These are phyloP conservation scores for Microhierax caerulescens DNA, from an alignment of 2,797 vertebrate genomes.

Conservation along the genomic window DNA sequence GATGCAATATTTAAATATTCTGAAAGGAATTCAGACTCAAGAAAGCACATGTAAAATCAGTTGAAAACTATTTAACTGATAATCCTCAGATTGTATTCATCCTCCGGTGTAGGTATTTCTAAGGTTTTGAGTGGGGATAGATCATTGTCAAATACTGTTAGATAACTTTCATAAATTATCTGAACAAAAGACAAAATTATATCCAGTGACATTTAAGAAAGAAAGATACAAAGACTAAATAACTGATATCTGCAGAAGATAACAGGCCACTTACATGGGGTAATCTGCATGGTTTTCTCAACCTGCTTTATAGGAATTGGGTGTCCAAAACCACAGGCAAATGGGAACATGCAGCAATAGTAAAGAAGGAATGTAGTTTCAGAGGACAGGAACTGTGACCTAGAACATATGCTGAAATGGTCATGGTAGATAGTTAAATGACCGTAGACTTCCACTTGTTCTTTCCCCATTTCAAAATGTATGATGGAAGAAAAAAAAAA, in stretches of 20 bases:
- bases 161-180: not conserved
- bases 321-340: not conserved
- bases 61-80: not conserved
- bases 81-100: not conserved
- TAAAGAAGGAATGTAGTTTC: not conserved
- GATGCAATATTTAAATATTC: not conserved
- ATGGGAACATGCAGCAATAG: not conserved
- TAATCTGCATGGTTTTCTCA: not conserved
- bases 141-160: not conserved
- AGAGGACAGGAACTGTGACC: not conserved
- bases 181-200: not conserved
- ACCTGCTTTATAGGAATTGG: not conserved
- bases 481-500: not conserved
- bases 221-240: not conserved
- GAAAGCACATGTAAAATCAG: not conserved
- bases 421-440: not conserved
- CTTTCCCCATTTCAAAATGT: not conserved
- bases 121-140: not conserved
- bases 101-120: not conserved
- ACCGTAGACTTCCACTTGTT: not conserved
- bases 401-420: not conserved
- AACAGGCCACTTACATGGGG: not conserved
- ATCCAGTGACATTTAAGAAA: not conserved
- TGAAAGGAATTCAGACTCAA: not conserved
- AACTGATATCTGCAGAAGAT: not conserved